phyloP scores from a whole-genome alignment of 2,797 vertebrate genomes.

The Tokudaia muenninki region DNA sequence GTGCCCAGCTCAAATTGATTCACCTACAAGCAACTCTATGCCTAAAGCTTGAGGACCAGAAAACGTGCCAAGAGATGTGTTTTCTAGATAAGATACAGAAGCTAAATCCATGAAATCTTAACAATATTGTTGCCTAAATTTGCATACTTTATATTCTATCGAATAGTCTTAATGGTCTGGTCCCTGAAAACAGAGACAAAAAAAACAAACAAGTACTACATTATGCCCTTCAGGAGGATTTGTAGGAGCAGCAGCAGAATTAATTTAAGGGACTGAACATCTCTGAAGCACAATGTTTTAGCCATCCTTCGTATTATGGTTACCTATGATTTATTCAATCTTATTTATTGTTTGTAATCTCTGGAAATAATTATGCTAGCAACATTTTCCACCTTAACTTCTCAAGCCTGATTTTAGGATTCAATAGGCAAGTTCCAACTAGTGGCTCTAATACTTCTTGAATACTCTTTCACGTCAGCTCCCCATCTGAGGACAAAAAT shows the following conservation, averaged over 20 bases:
- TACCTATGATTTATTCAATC: background rate
- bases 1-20: background rate
- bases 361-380: background rate
- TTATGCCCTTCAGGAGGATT: background rate
- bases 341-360: background rate
- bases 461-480: background rate
- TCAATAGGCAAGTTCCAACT: background rate
- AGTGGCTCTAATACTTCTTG: background rate
- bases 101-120: background rate
- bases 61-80: background rate
- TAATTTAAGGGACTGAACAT: background rate
- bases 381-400: background rate
- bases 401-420: background rate
- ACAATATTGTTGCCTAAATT: background rate
- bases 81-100: background rate
- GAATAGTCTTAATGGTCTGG: background rate
- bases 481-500: background rate
- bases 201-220: background rate
- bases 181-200: constrained; percentile 38
- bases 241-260: background rate
- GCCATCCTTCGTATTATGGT: background rate
- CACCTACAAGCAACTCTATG: background rate
- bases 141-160: background rate
- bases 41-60: background rate
- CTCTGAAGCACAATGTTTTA: background rate